phyloP scores from a whole-genome alignment of 2,113 vertebrate species.

The Recurvirostra avosetta region DNA sequence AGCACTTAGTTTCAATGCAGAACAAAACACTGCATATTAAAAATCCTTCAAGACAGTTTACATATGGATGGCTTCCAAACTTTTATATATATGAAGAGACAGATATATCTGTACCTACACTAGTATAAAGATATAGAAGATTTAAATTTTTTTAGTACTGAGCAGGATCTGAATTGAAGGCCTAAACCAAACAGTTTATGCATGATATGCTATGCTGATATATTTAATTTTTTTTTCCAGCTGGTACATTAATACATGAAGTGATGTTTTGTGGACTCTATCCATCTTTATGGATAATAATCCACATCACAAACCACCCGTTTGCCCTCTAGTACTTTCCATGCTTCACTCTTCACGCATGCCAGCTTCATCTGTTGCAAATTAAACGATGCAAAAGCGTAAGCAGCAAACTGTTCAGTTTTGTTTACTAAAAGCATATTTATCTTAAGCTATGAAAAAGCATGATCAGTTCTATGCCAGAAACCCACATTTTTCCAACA shows the following conservation, averaged over 20 bases:
- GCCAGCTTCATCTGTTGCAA: slow-evolving; percentile 48
- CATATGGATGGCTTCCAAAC: not conserved
- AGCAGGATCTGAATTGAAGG: not conserved
- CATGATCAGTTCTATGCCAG: not conserved
- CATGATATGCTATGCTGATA: not conserved
- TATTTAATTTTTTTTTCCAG: not conserved
- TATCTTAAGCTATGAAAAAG: slow-evolving; percentile 31
- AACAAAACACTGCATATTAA: not conserved
- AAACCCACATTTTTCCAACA: not conserved
- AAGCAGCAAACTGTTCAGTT: slow-evolving; percentile 31
- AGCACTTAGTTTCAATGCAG: not conserved
- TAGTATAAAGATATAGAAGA: not conserved
- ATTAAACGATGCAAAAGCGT: slow-evolving; percentile 31
- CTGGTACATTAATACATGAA: slow-evolving; percentile 11
- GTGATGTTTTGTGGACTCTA: slow-evolving; percentile 32
- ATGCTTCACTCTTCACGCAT: not conserved
- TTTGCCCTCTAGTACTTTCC: slow-evolving; percentile 34
- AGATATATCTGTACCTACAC: not conserved
- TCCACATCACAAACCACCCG: slow-evolving; percentile 36
- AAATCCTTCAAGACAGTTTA: slow-evolving; percentile 8
- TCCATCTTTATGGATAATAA: slow-evolving; percentile 42
- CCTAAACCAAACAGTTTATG: not conserved
- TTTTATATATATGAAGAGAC: not conserved
- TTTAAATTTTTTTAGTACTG: not conserved
- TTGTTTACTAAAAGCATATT: slow-evolving; percentile 18